Base-by-base conservation (phyloP, 2,113 vertebrate species). In the Hiodon tergisus region DNA sequence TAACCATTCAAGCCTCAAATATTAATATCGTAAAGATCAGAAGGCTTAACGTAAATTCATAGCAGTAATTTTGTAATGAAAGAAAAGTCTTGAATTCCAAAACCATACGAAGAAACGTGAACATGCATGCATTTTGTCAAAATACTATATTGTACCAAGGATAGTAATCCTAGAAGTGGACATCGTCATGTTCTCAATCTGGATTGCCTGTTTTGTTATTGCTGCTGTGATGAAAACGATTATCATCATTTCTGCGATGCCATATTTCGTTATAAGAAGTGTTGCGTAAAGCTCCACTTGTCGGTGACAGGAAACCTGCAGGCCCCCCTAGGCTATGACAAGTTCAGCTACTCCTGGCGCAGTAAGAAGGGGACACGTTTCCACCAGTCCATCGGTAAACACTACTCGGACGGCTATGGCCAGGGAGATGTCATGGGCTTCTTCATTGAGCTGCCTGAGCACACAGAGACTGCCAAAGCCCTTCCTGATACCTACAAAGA, bases 301-400 rank as follows among this genome's bases (percentile, higher is more conserved):
- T 81, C 2, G 77, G 71, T 76, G 0, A 2, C 82, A 98, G 96
- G 96, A 73, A 98, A 98, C 83, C 94, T 98, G 72, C 96, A 99
- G 83, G 96, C 96, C 0, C 95, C 96, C 0, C 89, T 98, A 79
- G 96, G 97, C 0, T 98, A 97, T 0, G 96, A 98, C 85, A 99
- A 98, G 83, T 99, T 98, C 88, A 98, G 96, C 81, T 98, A 98
- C 87, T 98, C 97, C 2, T 98, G 97, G 96, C 91, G 95, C 75
- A 97, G 96, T 85, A 98, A 98, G 82, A 98, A 98, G 77, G 96
- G 96, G 60, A 98, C 96, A 0, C 95, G 94, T 73, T 99, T 98
- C 68, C 97, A 98, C 81, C 96, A 98, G 87, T 98, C 97, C 0
- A 88, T 96, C 9, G 97, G 96, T 46, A 98, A 96, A 60, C 94